These are phyloP conservation scores for Acleris sparsana DNA, from an alignment of 2,888 invertebrate genomes.

Conservation along the genomic window DNA sequence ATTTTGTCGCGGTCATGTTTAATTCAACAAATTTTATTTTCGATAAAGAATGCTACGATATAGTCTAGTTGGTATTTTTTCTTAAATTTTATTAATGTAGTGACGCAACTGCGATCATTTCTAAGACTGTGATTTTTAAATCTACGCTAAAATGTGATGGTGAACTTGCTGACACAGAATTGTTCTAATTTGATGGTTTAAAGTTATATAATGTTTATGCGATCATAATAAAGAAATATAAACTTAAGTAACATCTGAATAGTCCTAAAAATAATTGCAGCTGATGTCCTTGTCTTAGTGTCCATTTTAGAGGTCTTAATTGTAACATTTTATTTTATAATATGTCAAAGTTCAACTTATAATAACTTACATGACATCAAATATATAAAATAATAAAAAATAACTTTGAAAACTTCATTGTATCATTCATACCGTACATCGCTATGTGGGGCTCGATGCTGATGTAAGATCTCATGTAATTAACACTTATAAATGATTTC, in stretches of 20 bases:
- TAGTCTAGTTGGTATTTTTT: too few relatives aligned
- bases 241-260: not conserved
- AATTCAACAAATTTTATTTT: too few relatives aligned
- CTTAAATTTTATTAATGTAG: too few relatives aligned
- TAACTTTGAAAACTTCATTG: constrained; percentile 21
- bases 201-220: not conserved
- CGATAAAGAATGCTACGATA: too few relatives aligned
- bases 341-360: constrained; percentile 24
- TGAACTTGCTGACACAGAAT: not conserved
- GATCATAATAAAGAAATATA: not conserved
- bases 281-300: constrained; percentile 1
- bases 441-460: constrained; percentile 29
- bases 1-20: not conserved
- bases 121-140: constrained; percentile 2
- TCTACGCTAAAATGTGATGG: not conserved
- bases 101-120: not conserved
- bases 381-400: constrained; percentile 22
- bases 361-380: constrained; percentile 1
- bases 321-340: constrained; percentile 10
- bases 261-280: not conserved
- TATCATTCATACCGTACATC: constrained; percentile 28
- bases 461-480: constrained; percentile 40
- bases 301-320: constrained; percentile 1
- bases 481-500: constrained; percentile 32
- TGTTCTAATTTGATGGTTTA: not conserved